Base-by-base conservation (phyloP, 2,113 vertebrate genomes). In the Rhinolophus sinicus region DNA sequence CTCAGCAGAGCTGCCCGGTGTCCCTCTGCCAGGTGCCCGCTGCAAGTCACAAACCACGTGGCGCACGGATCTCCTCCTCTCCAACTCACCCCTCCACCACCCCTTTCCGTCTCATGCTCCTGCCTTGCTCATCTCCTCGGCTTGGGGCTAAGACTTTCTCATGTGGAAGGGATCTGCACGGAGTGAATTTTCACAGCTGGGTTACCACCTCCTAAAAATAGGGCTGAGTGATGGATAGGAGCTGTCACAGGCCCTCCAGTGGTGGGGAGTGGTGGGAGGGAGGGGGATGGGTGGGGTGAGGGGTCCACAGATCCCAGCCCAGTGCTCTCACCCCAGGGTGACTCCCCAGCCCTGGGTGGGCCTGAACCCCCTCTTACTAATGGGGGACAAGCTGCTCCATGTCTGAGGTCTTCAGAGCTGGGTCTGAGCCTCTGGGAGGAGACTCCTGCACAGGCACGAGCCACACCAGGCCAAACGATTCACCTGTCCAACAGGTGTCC, bases 121-220 rank as follows among this genome's bases (percentile, higher is more conserved):
- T 13, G 0, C 54, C 67, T 9, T 3, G 38, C 62, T 75, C 77
- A 21, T 19, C 91, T 47, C 86, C 56, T 24, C 0, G 0, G 69
- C 93, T 83, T 44, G 80, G 52, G 96, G 93, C 96, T 93, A 52
- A 94, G 84, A 47, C 88, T 58, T 58, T 64, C 78, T 81, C 95
- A 72, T 4, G 8, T 78, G 73, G 54, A 91, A 94, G 82, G 82
- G 95, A 94, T 94, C 58, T 5, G 88, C 70, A 19, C 11, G 7
- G 90, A 95, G 96, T 89, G 96, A 92, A 89, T 95, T 96, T 97
- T 97, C 97, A 97, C 97, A 97, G 97, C 91, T 98, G 97, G 97
- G 85, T 94, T 95, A 86, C 87, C 97, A 89, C 91, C 89, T 96
- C 95, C 97, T 96, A 96, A 97, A 97, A 98, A 98, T 95, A 97